Base-by-base conservation (phyloP, 2,113 vertebrate species). In the Rutilus rutilus region DNA sequence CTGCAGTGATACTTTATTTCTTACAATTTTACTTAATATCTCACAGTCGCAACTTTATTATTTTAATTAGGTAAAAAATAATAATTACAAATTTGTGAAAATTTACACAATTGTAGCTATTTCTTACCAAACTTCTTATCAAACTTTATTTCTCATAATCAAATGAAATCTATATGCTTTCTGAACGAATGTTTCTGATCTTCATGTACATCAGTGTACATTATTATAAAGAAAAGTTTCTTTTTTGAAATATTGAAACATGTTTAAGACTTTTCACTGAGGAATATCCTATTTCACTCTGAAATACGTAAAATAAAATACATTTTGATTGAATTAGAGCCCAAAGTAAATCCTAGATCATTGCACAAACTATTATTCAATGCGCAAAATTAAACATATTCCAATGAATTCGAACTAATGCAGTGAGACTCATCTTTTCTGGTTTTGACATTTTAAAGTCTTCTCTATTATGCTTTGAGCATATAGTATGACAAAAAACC, bases 281-380 rank as follows among this genome's bases (percentile, higher is more conserved):
- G 14, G 27, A 33, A 33, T 30, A 67, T 65, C 14, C 27, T 25
- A 25, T 25, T 62, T 25, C 11, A 17, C 69, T 64, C n/a, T 47
- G 11, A 25, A 45, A 74, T 45, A 4, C 11, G 23, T 42, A n/a
- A 45, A 73, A n/a, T 6, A 1, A 74, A 74, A 74, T n/a, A 1
- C 3, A 47, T 45, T 75, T 75, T 8, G 27, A 75, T 79, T 79
- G 23, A 42, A 59, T 62, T 62, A 5, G 6, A 17, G 6, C 36
- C n/a, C 33, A 4, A 80, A 64, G 42, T 64, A 27, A 80, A 80
- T 19, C n/a, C 59, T 47, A 47, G 59, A 81, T 80, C 36, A 62
- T 42, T 47, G n/a, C n/a, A 47, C 59, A 45, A 78, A 74, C 42
- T 15, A 25, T 78, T 39, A 78, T 39, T 78, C 77, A 62, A 25